phyloP scores from a whole-genome alignment of 2,113 vertebrate genomes.

The Sitta europaea region DNA sequence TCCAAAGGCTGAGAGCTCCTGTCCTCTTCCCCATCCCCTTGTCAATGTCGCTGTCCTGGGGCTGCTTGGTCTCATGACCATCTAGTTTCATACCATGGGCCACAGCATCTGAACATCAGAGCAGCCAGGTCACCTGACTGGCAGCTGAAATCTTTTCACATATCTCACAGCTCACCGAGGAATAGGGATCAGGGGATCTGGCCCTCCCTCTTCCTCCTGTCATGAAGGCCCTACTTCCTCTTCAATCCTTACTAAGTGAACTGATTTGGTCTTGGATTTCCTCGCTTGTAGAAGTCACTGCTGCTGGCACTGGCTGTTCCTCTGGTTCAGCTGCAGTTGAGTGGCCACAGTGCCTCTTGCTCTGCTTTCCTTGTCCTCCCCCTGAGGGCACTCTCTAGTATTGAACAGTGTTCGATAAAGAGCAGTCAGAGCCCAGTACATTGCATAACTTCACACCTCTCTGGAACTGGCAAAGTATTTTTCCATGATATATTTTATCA shows the following conservation, averaged over 20 bases:
- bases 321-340: not conserved
- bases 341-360: too few relatives aligned
- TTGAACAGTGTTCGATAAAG: accelerated
- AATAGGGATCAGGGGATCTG: not conserved
- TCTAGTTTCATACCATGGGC: not conserved
- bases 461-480: not conserved
- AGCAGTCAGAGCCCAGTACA: not conserved
- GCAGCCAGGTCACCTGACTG: not conserved
- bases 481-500: not conserved
- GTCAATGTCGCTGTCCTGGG: not conserved
- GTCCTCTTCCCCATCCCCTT: not conserved
- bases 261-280: not conserved
- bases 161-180: not conserved
- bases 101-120: accelerated
- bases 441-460: not conserved
- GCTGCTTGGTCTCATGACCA: not conserved
- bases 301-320: not conserved
- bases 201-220: not conserved
- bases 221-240: not conserved
- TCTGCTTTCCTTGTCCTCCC: not conserved
- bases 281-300: not conserved
- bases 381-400: too few relatives aligned
- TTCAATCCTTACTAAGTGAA: not conserved
- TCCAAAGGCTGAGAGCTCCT: not conserved
- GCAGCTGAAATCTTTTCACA: not conserved